phyloP scores from a whole-genome alignment of 2,888 invertebrate species.

The Epinotia demarniana region DNA sequence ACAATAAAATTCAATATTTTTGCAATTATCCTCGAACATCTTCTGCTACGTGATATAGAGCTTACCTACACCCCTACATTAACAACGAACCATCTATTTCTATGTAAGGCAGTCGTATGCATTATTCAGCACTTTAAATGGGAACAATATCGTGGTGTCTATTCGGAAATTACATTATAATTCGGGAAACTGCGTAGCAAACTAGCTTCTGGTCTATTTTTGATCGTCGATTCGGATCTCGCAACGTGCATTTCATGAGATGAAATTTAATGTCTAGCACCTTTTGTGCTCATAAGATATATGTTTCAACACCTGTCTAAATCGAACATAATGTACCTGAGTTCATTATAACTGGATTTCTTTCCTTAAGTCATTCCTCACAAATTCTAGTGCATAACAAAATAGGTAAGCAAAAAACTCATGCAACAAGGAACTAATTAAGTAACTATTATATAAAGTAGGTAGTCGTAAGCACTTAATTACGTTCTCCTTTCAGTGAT shows the following conservation, averaged over 20 bases:
- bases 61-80: background rate
- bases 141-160: constrained; percentile 47
- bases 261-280: too few relatives aligned
- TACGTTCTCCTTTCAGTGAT: background rate
- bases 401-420: too few relatives aligned
- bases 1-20: too few relatives aligned
- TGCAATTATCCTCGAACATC: too few relatives aligned
- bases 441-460: background rate
- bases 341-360: too few relatives aligned
- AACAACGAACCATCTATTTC: constrained; percentile 30
- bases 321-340: too few relatives aligned
- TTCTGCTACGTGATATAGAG: background rate
- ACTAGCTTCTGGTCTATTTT: background rate
- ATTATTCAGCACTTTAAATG: constrained; percentile 54
- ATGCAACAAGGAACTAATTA: too few relatives aligned
- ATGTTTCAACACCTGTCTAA: too few relatives aligned
- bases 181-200: constrained; percentile 46
- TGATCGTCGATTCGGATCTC: background rate
- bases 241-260: background rate
- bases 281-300: too few relatives aligned
- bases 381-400: too few relatives aligned
- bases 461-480: background rate
- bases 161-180: constrained; percentile 51
- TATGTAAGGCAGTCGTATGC: constrained; percentile 50
- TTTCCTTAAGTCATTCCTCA: too few relatives aligned